Evolutionary conservation across 2,113 vertebrate genomes (phyloP), one percentile per base, ranked within the genome.

Genomic region (Saccopteryx bilineata): DNA sequence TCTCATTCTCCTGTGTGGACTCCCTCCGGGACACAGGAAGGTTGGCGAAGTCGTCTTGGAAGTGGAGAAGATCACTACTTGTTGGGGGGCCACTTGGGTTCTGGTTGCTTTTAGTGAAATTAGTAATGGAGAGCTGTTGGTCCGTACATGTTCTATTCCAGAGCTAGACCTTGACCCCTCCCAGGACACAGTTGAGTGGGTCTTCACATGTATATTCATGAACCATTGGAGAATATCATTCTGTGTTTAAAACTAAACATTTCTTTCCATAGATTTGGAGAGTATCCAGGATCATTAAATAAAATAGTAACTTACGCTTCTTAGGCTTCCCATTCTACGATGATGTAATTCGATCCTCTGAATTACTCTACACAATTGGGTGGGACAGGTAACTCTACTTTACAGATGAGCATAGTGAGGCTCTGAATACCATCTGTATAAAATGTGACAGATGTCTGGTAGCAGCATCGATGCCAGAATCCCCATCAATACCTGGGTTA

Each of bases 211-310:
- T 12, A 26, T 76, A 48, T 63, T 61, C 78, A 33, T 17, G 23
- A 76, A 39, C 1, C 1, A 19, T 28, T 61, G 7, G 13, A 95
- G 46, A 84, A 93, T 54, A 39, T 33, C 31, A 48, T 52, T 94
- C 69, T 74, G 26, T 21, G 48, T 74, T 79, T 50, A 48, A 93
- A 46, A 60, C 5, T 71, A 63, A 83, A 33, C 1, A 87, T 71
- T 95, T 88, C 33, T 95, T 96, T 88, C 31, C 5, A 26, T 24
- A 63, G 19, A 39, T 82, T 66, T 46, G 28, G 68, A 52, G 21
- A 50, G 5, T 56, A 74, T 84, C 17, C 24, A 21, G 69, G 69
- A 68, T 33, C 54, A 18, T 74, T 72, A 71, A 79, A 61, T 66
- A 11, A 96, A 61, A 90, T 4, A 17, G 21, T 46, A 5, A 15